phyloP scores from a whole-genome alignment of 2,113 vertebrate species.

The Oreochromis spilurus region DNA sequence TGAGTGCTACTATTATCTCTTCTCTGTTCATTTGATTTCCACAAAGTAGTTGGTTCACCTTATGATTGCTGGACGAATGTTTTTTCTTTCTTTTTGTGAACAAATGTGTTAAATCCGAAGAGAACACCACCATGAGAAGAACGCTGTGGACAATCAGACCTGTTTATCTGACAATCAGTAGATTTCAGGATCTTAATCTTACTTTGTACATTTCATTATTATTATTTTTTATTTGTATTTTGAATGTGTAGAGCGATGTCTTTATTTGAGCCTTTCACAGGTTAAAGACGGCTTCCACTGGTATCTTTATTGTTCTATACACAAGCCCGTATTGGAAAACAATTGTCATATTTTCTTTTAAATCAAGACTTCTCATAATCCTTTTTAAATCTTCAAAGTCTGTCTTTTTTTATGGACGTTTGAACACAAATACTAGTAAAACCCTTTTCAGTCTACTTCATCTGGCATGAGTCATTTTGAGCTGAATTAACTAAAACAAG shows the following conservation, averaged over 20 bases:
- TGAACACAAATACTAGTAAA: neutral
- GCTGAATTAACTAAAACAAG: neutral
- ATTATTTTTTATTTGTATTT: neutral
- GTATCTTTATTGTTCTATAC: neutral
- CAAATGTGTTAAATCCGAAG: neutral
- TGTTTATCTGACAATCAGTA: neutral
- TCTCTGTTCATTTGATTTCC: slow-evolving; percentile 3
- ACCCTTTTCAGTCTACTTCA: neutral
- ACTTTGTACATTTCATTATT: neutral
- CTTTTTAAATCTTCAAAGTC: neutral
- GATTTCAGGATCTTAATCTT: neutral
- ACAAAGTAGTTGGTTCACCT: neutral
- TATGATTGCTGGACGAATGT: neutral
- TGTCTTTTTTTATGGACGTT: neutral
- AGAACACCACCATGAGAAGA: slow-evolving; percentile 18
- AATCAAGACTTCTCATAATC: neutral
- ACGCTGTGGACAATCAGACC: neutral
- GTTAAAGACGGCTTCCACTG: neutral
- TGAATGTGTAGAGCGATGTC: neutral
- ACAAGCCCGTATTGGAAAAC: neutral
- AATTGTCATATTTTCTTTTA: neutral
- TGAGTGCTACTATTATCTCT: neutral
- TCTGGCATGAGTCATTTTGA: neutral
- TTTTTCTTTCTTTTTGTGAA: neutral
- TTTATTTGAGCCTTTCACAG: neutral